Percentiles rank a stretch among this genome's conserved stretches.
Evolutionary conservation across 2,797 vertebrate genomes (phyloP).

Genomic region (Coilia nasus): DNA sequence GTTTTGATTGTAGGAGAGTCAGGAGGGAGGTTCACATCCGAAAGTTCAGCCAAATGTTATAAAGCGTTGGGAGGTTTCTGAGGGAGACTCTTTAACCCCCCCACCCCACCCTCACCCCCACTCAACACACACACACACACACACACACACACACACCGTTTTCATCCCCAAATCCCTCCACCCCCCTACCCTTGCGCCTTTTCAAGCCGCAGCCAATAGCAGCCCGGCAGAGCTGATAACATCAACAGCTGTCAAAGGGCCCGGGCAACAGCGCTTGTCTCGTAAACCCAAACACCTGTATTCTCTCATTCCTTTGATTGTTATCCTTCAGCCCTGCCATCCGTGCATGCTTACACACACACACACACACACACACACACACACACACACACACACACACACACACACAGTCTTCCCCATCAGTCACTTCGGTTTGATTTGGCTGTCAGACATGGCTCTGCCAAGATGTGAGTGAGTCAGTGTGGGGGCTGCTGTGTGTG

Average conservation of each 20-base stretch:
- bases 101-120: constrained; percentile 58
- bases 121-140: constrained; percentile 46
- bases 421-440: constrained; percentile 88
- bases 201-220: constrained; percentile 82
- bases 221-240: constrained; percentile 84
- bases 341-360: constrained; percentile 39
- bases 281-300: constrained; percentile 97
- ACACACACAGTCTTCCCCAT: constrained; percentile 71
- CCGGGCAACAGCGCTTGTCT: constrained; percentile 88
- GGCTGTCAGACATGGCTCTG: constrained; percentile 85
- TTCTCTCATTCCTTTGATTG: constrained; percentile 90
- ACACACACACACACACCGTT: constrained; percentile 26
- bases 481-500: constrained; percentile 52
- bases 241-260: constrained; percentile 90
- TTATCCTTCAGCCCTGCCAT: constrained; percentile 79
- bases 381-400: neutral
- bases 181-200: constrained; percentile 36
- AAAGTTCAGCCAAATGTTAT: constrained; percentile 99
- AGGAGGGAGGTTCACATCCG: constrained; percentile 91
- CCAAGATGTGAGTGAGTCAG: constrained; percentile 84
- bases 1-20: constrained; percentile 86
- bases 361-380: constrained; percentile 6
- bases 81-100: constrained; percentile 80
- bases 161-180: constrained; percentile 29
- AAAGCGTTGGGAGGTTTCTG: constrained; percentile 85